phyloP scores from a whole-genome alignment of 2,113 vertebrate genomes.

The Anoplopoma fimbria region DNA sequence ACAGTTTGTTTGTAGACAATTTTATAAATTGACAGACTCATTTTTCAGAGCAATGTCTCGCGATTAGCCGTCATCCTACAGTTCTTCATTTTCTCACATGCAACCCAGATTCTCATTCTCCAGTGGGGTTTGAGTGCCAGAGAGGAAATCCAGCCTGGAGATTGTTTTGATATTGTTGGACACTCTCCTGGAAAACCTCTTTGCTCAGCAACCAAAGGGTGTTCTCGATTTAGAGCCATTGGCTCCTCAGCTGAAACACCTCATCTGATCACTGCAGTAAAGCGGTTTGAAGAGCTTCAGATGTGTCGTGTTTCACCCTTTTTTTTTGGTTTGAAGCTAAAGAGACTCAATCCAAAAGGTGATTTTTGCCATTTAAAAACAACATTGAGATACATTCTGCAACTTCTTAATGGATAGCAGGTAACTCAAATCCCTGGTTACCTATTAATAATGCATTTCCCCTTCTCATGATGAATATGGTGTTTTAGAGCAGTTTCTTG shows the following conservation, averaged over 20 bases:
- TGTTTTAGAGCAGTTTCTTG: neutral
- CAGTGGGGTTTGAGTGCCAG: conserved; percentile 50
- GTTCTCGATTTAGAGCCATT: conserved; percentile 66
- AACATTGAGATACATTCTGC: neutral
- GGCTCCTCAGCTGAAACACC: conserved; percentile 59
- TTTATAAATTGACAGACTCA: conserved; percentile 35
- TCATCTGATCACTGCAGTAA: conserved; percentile 62
- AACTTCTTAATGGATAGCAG: neutral
- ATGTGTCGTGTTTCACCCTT: conserved; percentile 10
- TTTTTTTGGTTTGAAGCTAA: neutral
- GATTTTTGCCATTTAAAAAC: conserved; percentile 8
- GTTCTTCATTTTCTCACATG: conserved; percentile 59
- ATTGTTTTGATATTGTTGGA: conserved; percentile 84
- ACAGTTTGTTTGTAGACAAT: conserved; percentile 23
- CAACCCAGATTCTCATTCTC: conserved; percentile 58
- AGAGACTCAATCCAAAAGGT: neutral
- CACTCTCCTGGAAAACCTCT: conserved; percentile 78
- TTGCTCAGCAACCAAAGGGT: conserved; percentile 47
- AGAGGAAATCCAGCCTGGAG: conserved; percentile 78
- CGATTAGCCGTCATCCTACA: conserved; percentile 39
- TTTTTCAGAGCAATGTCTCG: conserved; percentile 41
- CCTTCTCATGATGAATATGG: neutral
- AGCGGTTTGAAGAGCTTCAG: conserved; percentile 36
- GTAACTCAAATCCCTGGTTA: neutral
- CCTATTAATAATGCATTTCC: neutral